These are phyloP conservation scores for Cervus canadensis DNA, from an alignment of 2,113 vertebrate genomes.

Conservation along the genomic window DNA sequence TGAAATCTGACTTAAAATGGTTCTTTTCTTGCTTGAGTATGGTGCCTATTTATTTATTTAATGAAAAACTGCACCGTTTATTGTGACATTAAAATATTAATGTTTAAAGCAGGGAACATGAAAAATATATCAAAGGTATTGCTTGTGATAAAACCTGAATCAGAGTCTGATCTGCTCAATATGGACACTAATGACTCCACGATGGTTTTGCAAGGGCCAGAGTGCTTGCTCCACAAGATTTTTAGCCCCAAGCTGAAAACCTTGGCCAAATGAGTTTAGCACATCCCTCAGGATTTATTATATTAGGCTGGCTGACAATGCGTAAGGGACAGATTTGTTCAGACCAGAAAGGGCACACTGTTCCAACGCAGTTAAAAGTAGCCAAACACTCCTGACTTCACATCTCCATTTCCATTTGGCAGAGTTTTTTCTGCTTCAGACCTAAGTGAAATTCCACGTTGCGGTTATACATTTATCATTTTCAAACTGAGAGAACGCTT, in stretches of 20 bases:
- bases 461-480: background rate
- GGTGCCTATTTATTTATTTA: conserved; percentile 58
- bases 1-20: conserved; percentile 31
- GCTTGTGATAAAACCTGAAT: conserved; percentile 49
- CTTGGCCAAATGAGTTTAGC: conserved; percentile 44
- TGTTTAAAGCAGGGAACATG: conserved; percentile 53
- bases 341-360: background rate
- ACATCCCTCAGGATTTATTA: conserved; percentile 41
- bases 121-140: conserved; percentile 70
- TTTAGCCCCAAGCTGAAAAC: conserved; percentile 58
- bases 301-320: conserved; percentile 18
- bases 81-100: conserved; percentile 47
- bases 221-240: conserved; percentile 44
- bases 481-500: conserved; percentile 10
- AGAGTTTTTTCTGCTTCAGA: background rate
- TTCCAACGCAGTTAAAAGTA: background rate
- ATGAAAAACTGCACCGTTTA: conserved; percentile 42
- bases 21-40: background rate
- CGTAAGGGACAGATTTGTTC: conserved; percentile 36
- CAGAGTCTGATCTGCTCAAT: background rate
- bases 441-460: background rate
- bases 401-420: background rate
- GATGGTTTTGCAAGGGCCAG: background rate
- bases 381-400: background rate
- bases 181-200: conserved; percentile 19